phyloP scores from a whole-genome alignment of 2,888 invertebrate species.

The Abscondita cerata region DNA sequence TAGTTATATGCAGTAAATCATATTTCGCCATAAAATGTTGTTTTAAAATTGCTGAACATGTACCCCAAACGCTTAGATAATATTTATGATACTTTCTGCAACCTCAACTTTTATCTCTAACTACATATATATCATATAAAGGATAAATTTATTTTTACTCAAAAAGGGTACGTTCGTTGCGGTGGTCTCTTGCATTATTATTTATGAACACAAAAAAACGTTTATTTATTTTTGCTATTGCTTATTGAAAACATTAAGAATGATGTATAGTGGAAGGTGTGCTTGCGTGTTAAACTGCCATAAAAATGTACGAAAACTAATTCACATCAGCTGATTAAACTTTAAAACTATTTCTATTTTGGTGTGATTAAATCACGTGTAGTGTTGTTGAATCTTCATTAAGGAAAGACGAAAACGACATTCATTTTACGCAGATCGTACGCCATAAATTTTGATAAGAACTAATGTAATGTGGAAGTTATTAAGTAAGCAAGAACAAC shows the following conservation, averaged over 20 bases:
- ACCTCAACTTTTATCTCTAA: constrained; percentile 31
- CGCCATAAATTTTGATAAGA: constrained; percentile 5
- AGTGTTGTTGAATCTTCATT: neutral
- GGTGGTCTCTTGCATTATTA: neutral
- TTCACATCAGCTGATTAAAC: constrained; percentile 1
- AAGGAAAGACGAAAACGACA: neutral
- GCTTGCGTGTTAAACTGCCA: neutral
- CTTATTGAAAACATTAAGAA: no score
- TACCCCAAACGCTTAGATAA: constrained; percentile 42
- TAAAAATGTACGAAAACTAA: neutral
- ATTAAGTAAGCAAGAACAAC: constrained; percentile 10
- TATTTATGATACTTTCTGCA: constrained; percentile 40
- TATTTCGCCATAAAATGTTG: constrained; percentile 43
- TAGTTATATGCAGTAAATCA: constrained; percentile 42
- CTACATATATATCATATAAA: constrained; percentile 18
- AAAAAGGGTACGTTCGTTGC: constrained; percentile 23
- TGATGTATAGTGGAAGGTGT: neutral
- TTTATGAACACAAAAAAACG: no score
- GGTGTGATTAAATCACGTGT: no score
- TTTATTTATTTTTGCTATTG: no score
- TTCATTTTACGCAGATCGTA: neutral
- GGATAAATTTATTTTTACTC: constrained; percentile 31
- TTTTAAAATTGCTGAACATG: constrained; percentile 44
- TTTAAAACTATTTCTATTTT: neutral
- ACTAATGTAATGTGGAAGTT: constrained; percentile 6